Conservation (phyloP, 2,888 invertebrate genomes). For the Drosophila mimica region DNA sequence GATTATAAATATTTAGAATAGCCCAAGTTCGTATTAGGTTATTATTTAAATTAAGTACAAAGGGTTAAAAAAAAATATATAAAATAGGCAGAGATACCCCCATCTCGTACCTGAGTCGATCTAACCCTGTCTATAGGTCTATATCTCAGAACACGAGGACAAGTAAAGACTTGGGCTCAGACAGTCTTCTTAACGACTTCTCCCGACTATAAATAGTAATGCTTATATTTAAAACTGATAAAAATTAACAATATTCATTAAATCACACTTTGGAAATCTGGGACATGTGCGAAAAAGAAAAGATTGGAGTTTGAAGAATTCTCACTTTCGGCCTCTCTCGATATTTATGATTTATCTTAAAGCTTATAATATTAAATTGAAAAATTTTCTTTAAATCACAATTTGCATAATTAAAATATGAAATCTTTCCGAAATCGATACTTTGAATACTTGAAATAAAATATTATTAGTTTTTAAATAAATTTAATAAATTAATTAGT, state of each 20-base stretch:
- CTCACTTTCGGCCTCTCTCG: no score
- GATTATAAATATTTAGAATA: background rate
- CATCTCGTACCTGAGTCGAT: background rate
- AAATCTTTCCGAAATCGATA: background rate
- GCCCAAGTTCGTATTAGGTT: background rate
- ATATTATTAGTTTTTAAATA: background rate
- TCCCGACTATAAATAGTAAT: background rate
- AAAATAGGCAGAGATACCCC: background rate
- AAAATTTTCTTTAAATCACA: background rate
- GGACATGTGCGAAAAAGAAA: background rate
- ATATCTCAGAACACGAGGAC: background rate
- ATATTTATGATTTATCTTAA: background rate
- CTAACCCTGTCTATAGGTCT: background rate
- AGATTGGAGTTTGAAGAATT: background rate
- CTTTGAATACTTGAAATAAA: background rate
- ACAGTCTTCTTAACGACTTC: accelerated
- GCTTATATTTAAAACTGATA: background rate
- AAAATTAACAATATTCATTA: background rate
- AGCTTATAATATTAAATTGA: background rate
- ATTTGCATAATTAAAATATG: background rate
- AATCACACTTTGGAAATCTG: no score
- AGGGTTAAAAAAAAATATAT: background rate
- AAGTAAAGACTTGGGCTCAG: background rate
- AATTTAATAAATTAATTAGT: background rate
- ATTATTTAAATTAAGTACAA: background rate